phyloP scores from a whole-genome alignment of 2,888 invertebrate genomes.

The Linnaemya tessellans region DNA sequence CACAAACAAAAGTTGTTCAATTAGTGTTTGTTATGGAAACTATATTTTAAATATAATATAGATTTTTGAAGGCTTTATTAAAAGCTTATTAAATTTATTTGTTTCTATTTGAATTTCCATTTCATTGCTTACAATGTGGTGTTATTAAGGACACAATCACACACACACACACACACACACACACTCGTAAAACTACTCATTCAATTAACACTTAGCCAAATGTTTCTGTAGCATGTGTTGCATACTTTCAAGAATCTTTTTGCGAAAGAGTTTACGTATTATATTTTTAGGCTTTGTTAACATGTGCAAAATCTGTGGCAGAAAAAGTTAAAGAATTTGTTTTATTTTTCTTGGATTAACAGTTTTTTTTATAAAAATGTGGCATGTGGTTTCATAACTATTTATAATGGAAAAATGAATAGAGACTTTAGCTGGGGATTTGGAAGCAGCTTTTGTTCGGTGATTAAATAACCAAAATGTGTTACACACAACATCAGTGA shows the following conservation, averaged over 20 bases:
- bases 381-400: constrained; percentile 6
- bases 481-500: no score
- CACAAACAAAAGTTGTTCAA: constrained; percentile 1
- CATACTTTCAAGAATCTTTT: constrained; percentile 35
- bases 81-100: no score
- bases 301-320: constrained; percentile 57
- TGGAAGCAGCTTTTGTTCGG: neutral
- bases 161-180: no score
- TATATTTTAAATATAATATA: neutral
- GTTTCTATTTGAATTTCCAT: no score
- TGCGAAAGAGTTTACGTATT: constrained; percentile 21
- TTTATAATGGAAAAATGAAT: neutral
- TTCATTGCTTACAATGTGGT: no score
- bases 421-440: neutral
- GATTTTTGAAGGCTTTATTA: no score
- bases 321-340: constrained; percentile 47
- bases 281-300: constrained; percentile 55
- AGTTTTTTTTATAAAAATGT: neutral
- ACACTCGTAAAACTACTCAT: neutral
- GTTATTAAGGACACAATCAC: no score
- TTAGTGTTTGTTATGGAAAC: neutral
- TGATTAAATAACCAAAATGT: neutral
- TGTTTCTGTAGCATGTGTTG: neutral
- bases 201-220: neutral
- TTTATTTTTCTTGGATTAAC: constrained; percentile 15